Evolutionary conservation across 2,797 vertebrate species (phyloP), one percentile per base, ranked within the genome.

Genomic region (Ctenopoma kingsleyae): DNA sequence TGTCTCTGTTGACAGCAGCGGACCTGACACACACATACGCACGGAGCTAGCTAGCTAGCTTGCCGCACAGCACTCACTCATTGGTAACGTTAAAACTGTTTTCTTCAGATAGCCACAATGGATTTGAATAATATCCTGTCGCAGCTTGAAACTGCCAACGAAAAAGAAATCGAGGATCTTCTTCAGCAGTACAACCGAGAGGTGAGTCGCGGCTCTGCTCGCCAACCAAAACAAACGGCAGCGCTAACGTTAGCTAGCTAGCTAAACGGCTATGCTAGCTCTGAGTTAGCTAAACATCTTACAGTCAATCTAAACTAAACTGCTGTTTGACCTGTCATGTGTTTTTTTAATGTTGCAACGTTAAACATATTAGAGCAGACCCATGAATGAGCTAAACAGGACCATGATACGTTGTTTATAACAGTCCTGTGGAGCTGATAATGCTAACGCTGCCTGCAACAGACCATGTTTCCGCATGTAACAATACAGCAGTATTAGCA

Each of bases 161-260:
- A 93, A 16, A 91, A 92, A 59, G 94, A 93, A 6, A 89, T 92
- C 15, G 95, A 96, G 69, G 82, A 71, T 55, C 88, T 94, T 56
- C 90, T 99, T 78, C 88, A 81, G 75, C 91, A 90, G 71, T 99
- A 93, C 87, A 98, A 96, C 76, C 88, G 89, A 43, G 95, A 98
- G 96, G 98, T 98, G 93, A 88, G 93, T 78, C 53, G 12, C 25
- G 27, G 13, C 27, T 66, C 46, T 27, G 67, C 23, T 59, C 19
- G 40, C 59, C 44, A 64, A 85, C 76, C 86, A 87, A 78, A 90
- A 91, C 85, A 89, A 87, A 82, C 81, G 6, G n/a, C 40, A 17
- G 3, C 9, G 86, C 78, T 85, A 87, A 71, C 61, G 58, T 52
- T 76, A 63, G 88, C 62, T 49, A 30, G 47, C 30, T 32, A 58